These are phyloP conservation scores for Onchidella celtica DNA, from an alignment of 2,888 invertebrate species.

Conservation along the genomic window DNA sequence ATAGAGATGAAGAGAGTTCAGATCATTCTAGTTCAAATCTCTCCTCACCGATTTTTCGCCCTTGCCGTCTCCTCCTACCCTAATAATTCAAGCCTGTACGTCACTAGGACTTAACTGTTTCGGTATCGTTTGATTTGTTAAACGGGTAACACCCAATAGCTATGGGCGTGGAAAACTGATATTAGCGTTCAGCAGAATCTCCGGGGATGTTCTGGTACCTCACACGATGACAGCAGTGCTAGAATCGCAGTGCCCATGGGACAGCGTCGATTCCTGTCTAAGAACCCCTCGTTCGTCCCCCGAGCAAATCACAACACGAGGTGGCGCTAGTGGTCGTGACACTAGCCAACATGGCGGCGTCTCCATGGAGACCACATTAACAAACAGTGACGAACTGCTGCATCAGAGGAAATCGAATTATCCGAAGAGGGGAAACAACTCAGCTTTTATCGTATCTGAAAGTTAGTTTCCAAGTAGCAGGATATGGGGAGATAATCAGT, in stretches of 20 bases:
- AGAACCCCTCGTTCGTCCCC: constrained; percentile 17
- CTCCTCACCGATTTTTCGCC: no score
- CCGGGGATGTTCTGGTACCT: constrained; percentile 2
- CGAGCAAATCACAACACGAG: constrained; percentile 43
- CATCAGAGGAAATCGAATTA: constrained; percentile 11
- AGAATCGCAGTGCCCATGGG: background rate
- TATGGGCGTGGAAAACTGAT: no score
- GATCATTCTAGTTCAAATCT: no score
- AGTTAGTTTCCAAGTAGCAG: background rate
- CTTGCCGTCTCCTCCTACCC: no score
- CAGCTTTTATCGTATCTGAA: constrained; percentile 23
- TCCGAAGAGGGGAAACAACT: background rate
- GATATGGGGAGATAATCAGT: no score
- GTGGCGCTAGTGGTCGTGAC: constrained; percentile 47
- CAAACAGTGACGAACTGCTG: constrained; percentile 12
- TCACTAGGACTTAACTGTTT: no score
- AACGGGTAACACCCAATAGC: no score
- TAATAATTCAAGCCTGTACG: no score
- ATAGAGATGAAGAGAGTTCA: no score
- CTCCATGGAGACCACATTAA: constrained; percentile 27
- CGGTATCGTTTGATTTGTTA: no score
- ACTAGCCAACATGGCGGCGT: constrained; percentile 30
- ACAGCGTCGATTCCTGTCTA: background rate
- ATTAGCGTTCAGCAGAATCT: no score
- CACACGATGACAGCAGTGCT: constrained; percentile 9